A percentile compares a stretch with the other conserved stretches of the same genome.
Evolutionary conservation across 2,888 invertebrate species (phyloP).

Genomic region (Pyrgus malvae): DNA sequence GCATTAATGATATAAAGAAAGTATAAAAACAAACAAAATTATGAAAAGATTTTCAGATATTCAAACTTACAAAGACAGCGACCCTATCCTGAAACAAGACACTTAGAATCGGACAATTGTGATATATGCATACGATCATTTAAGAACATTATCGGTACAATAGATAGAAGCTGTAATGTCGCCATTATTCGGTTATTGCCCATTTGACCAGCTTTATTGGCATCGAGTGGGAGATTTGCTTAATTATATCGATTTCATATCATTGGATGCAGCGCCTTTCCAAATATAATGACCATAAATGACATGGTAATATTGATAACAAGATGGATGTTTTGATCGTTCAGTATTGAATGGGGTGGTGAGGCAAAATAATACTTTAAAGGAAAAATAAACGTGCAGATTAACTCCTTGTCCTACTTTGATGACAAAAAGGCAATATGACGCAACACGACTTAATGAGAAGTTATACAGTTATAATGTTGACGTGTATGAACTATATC

Average conservation of each 20-base stretch:
- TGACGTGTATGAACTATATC: too few species aligned
- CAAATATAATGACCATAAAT: constrained; percentile 2
- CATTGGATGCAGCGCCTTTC: constrained; percentile 5
- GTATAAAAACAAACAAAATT: too few species aligned
- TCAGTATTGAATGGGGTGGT: not conserved
- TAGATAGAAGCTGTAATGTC: constrained; percentile 34
- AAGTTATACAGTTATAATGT: too few species aligned
- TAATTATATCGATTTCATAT: constrained; percentile 18
- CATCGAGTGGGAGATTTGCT: constrained; percentile 29
- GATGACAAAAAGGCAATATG: too few species aligned
- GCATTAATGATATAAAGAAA: too few species aligned
- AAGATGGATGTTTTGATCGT: constrained; percentile 5
- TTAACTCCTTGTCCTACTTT: too few species aligned
- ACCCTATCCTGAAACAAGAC: constrained; percentile 15
- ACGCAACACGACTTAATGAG: too few species aligned
- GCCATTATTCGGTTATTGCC: constrained; percentile 36
- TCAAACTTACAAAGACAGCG: not conserved
- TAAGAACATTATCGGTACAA: constrained; percentile 40
- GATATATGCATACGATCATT: constrained; percentile 33
- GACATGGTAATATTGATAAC: not conserved
- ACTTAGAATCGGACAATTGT: constrained; percentile 31
- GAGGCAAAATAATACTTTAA: too few species aligned
- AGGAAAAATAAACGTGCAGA: too few species aligned
- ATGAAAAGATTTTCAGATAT: too few species aligned
- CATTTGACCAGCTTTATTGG: constrained; percentile 41